Conservation (phyloP, 2,888 invertebrate species). For the Nesidiocoris tenuis region DNA sequence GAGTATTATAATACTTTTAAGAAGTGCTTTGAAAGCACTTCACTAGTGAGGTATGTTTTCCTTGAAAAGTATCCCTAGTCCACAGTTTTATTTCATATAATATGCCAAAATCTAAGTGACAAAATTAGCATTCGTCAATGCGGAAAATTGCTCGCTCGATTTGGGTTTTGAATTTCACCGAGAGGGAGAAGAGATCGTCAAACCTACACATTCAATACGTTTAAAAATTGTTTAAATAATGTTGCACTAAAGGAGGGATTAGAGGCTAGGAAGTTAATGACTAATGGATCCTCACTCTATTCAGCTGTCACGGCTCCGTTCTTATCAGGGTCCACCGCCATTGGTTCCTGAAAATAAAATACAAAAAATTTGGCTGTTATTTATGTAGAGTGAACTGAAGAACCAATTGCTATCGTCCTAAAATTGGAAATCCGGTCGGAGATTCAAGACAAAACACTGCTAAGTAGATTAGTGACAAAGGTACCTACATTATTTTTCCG, state of each 20-base stretch:
- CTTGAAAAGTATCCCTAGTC: too few relatives aligned
- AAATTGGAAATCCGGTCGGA: too few relatives aligned
- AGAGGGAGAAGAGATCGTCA: not conserved
- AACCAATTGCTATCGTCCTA: too few relatives aligned
- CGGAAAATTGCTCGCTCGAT: not conserved
- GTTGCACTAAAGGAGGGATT: slow-evolving; percentile 7
- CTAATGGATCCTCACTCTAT: slow-evolving; percentile 39
- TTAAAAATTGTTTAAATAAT: slow-evolving; percentile 9
- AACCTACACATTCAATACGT: not conserved
- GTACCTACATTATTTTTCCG: too few relatives aligned
- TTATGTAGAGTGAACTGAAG: too few relatives aligned
- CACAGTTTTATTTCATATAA: not conserved
- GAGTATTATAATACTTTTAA: too few relatives aligned
- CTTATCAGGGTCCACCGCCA: slow-evolving; percentile 18
- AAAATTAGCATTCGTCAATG: not conserved
- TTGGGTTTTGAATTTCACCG: too few relatives aligned
- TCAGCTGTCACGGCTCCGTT: slow-evolving; percentile 22
- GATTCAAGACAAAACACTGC: too few relatives aligned
- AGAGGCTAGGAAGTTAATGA: slow-evolving; percentile 37
- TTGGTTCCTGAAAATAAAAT: slow-evolving; percentile 23
- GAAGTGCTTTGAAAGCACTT: too few relatives aligned
- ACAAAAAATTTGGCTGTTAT: not conserved
- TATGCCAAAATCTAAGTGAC: not conserved
- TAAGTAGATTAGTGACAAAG: too few relatives aligned
- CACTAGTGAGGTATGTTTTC: too few relatives aligned